Percentiles rank a stretch among this genome's conserved stretches.
Conservation (phyloP, 1,140 invertebrate genomes). For the Solenopsis fugax region DNA sequence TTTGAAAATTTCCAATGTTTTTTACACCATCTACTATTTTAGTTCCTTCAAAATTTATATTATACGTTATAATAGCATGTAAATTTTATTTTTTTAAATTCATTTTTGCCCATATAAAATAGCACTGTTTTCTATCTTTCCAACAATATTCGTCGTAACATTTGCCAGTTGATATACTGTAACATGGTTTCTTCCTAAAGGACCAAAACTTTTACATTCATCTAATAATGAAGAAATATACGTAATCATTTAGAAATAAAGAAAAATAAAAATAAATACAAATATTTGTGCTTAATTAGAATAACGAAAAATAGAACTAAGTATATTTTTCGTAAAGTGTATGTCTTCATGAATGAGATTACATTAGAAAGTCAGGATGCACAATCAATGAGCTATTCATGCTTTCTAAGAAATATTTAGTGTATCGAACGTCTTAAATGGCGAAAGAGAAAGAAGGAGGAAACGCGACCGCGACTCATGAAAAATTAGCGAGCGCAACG, state of each 20-base stretch:
- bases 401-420: not conserved
- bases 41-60: too few relatives aligned
- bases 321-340: not conserved
- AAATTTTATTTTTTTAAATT: too few relatives aligned
- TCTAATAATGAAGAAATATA: too few relatives aligned
- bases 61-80: too few relatives aligned
- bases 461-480: not conserved
- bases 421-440: not conserved
- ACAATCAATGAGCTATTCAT: constrained; percentile 1
- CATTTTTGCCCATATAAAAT: too few relatives aligned
- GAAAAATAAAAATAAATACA: not conserved
- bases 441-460: constrained; percentile 3
- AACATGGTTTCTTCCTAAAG: too few relatives aligned
- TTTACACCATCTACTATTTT: too few relatives aligned
- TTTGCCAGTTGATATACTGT: too few relatives aligned
- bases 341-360: not conserved
- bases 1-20: too few relatives aligned
- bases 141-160: too few relatives aligned
- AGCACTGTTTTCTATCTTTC: too few relatives aligned
- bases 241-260: not conserved
- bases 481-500: not conserved
- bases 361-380: not conserved
- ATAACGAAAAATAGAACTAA: not conserved
- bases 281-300: not conserved
- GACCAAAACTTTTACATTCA: too few relatives aligned